Evolutionary conservation across 2,888 invertebrate species (phyloP), one percentile per base, ranked within the genome.

Genomic region (Digitonthophagus gazella): DNA sequence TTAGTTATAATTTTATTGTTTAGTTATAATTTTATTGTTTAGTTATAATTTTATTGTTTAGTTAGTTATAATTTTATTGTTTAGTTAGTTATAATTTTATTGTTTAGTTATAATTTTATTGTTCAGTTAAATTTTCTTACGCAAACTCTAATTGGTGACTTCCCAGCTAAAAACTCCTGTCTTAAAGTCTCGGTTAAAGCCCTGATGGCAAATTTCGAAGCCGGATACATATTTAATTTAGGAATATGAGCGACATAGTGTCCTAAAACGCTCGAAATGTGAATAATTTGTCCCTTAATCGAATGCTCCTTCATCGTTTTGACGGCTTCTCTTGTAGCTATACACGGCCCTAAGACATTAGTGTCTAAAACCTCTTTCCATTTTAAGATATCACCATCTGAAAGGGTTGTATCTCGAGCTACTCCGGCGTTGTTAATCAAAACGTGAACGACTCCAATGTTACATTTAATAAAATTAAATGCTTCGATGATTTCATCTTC

Each of bases 181-280:
- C 81, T 72, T 18, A 81, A 73, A 66, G 79, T 80, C 69, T 81
- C 81, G 0, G 80, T 80, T 64, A 82, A 72, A 19, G 80, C 80
- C 3, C 78, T 79, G 65, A 81, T 76, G 2, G 81, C 82, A 67
- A 77, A 79, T 73, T 80, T 80, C 15, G 76, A 76, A 4, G 78
- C 78, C 1, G 77, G 69, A 65, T 79, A 80, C 71, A 78, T 74
- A 16, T 78, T 78, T 2, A 76, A 28, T 64, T 71, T 66, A 2
- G 77, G 76, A 0, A 75, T 67, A 57, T 74, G 71, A 0, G 73
- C 74, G 1, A 77, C 76, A 58, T 75, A 74, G 63, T 78, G 78
- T 4, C 77, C 78, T 58, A 75, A 69, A 68, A 76, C 67, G 58
- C 76, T 76, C 64, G 75, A 75, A n/a, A 77, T 76, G 64, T 78